These are phyloP conservation scores for Eulemur rubriventer DNA, from an alignment of 2,797 vertebrate genomes.

Conservation along the genomic window DNA sequence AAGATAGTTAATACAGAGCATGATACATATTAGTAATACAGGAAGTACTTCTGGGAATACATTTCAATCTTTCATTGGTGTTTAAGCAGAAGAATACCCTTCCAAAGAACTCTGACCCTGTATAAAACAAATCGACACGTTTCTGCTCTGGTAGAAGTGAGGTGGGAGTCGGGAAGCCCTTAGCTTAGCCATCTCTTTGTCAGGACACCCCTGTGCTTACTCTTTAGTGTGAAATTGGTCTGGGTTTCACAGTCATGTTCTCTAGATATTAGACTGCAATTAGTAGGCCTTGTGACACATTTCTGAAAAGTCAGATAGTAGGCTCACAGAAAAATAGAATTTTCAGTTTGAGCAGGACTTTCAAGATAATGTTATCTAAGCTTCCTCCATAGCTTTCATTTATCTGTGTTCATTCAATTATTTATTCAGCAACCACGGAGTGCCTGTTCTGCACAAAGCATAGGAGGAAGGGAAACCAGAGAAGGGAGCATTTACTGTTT, in stretches of 20 bases:
- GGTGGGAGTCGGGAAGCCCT: background rate
- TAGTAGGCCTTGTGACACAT: background rate
- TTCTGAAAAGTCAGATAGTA: background rate
- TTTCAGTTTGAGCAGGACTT: conserved; percentile 2
- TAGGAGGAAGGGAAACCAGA: background rate
- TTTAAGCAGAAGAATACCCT: background rate
- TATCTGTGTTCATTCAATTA: background rate
- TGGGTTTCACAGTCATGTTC: background rate
- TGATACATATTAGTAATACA: background rate
- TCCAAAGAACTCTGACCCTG: background rate
- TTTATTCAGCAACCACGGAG: conserved; percentile 40
- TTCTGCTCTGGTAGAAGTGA: background rate
- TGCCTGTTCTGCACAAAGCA: background rate
- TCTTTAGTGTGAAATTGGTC: background rate
- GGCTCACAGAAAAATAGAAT: background rate
- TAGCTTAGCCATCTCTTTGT: fast-evolving
- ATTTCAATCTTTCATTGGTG: background rate
- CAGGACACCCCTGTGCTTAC: background rate
- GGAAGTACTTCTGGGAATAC: background rate
- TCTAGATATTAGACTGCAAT: background rate
- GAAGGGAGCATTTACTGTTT: background rate
- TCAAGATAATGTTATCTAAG: background rate
- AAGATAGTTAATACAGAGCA: background rate
- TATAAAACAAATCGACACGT: background rate
- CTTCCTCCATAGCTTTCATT: background rate